Evolutionary conservation across 2,113 vertebrate species (phyloP), one percentile per base, ranked within the genome.

Genomic region (Chaetodon auriga): DNA sequence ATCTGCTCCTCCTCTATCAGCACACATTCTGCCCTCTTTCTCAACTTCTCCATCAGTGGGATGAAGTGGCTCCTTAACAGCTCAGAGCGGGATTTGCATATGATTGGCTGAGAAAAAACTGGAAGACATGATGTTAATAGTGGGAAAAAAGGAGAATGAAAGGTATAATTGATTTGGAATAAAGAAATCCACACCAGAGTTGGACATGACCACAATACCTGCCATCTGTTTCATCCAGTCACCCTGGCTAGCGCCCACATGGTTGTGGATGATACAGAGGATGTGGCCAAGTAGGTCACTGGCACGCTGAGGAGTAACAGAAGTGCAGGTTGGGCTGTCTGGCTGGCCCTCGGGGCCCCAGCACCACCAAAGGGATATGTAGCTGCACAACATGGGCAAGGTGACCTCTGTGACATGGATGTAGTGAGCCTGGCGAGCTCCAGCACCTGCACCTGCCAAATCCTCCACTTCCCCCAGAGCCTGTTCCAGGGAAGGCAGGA

Each of bases 81-180:
- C 76, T 96, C 93, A 48, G 95, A 79, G 79, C 94, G 93, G 57
- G 95, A 96, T 93, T 96, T 96, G 89, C 95, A 95, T 92, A 98
- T 97, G 90, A 99, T 97, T 69, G 97, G 97, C 96, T 97, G 98
- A 54, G 96, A 97, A 93, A 97, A 97, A 57, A 97, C 98, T 99
- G 93, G 78, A 19, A 65, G 11, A 66, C 15, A 73, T 13, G 61
- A 69, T 21, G 41, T 77, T 78, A 65, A 36, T 16, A 58, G 11
- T 57, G 7, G 30, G 2, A 1, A 35, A 61, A 62, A n/a, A 15
- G 10, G 6, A 38, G n/a, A 43, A 35, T 53, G 0, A 70, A 43
- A 66, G 9, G 45, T 5, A 53, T 36, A 23, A 36, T 9, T 41
- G 18, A 30, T 45, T n/a, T 65, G 46, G 38, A 68, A 71, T 25